Conservation (phyloP, 2,888 invertebrate genomes). For the Trichogramma dendrolimi region DNA sequence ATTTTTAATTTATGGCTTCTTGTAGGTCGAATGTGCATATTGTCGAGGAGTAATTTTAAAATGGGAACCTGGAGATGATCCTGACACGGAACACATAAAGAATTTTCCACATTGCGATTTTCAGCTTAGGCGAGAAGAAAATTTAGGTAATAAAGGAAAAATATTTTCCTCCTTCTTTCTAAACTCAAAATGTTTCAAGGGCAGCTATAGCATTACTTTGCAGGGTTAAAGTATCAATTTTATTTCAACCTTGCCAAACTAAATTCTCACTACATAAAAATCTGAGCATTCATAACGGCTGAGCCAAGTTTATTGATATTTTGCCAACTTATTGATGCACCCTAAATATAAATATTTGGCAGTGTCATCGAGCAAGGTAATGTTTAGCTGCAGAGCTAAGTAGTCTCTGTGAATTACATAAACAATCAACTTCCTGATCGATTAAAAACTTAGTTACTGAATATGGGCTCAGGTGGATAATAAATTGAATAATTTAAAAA, state of each 20-base stretch:
- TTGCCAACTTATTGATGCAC: conserved; percentile 24
- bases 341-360: conserved; percentile 41
- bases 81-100: conserved; percentile 64
- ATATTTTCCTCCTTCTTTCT: background rate
- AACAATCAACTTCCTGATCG: conserved; percentile 13
- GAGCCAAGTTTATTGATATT: conserved; percentile 25
- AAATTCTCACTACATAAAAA: conserved; percentile 5
- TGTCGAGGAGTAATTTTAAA: conserved; percentile 66
- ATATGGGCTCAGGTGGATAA: background rate
- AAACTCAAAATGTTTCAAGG: background rate
- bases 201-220: conserved; percentile 2
- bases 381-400: conserved; percentile 24
- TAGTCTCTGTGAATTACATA: conserved; percentile 28
- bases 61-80: conserved; percentile 68
- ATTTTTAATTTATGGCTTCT: conserved; percentile 19
- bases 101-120: conserved; percentile 61
- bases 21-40: conserved; percentile 73
- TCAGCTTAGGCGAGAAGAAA: conserved; percentile 34
- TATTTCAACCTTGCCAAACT: conserved; percentile 21
- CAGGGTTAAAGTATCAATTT: conserved; percentile 6
- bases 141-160: conserved; percentile 34
- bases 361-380: conserved; percentile 34
- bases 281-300: background rate
- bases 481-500: background rate
- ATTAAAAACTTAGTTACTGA: conserved; percentile 1